Evolutionary conservation across 2,113 vertebrate genomes (phyloP).

Genomic region (Bubo scandiacus): DNA sequence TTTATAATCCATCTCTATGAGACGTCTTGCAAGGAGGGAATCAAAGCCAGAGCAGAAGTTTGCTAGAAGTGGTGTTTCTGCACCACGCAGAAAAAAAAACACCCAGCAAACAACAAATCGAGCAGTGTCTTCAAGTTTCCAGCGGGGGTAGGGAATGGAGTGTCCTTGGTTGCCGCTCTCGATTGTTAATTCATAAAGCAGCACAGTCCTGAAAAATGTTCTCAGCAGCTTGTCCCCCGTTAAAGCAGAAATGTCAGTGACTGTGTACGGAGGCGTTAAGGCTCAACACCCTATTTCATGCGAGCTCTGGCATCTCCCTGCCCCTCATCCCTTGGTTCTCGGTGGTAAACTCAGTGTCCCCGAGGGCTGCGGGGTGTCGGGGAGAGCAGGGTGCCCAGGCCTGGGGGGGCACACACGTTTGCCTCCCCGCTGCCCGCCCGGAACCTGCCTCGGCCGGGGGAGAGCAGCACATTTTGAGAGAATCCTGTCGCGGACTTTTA

Average conservation of each 20-base stretch:
- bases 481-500: neutral
- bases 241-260: neutral
- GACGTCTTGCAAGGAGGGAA: neutral
- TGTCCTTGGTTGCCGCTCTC: neutral
- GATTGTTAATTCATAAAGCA: conserved; percentile 51
- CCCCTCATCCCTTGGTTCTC: neutral
- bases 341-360: neutral
- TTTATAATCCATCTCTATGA: neutral
- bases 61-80: neutral
- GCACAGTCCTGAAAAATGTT: neutral
- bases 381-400: neutral
- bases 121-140: conserved; percentile 29
- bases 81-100: neutral
- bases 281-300: neutral
- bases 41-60: neutral
- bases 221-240: neutral
- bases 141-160: conserved; percentile 5
- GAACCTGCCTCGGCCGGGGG: neutral
- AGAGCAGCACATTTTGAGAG: neutral
- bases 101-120: conserved; percentile 20
- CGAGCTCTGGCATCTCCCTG: neutral
- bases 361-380: neutral
- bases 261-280: neutral
- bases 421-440: neutral
- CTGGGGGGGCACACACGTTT: neutral